phyloP scores from a whole-genome alignment of 2,797 vertebrate genomes.

The Danio choprae region DNA sequence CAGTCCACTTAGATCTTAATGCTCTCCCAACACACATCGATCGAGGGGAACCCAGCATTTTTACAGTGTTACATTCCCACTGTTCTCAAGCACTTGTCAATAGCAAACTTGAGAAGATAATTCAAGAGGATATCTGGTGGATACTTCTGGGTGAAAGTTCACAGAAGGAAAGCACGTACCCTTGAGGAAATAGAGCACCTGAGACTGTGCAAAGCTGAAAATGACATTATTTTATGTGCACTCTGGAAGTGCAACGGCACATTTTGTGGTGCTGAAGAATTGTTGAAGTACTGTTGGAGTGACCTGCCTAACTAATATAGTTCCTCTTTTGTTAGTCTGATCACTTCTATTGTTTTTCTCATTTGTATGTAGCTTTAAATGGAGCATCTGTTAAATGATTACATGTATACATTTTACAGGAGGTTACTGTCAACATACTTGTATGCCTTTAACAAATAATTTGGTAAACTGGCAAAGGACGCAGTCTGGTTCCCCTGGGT shows the following conservation, averaged over 20 bases:
- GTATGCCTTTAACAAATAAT: slow-evolving; percentile 10
- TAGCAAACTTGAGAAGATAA: slow-evolving; percentile 13
- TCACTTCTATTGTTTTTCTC: too few relatives aligned
- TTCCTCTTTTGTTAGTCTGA: too few relatives aligned
- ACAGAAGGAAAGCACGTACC: slow-evolving; percentile 6
- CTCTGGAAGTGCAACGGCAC: too few relatives aligned
- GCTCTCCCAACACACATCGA: too few relatives aligned
- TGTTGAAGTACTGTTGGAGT: too few relatives aligned
- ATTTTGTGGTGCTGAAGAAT: too few relatives aligned
- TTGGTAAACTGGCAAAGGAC: background rate
- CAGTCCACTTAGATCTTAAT: too few relatives aligned
- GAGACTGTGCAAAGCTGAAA: background rate
- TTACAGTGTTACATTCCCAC: background rate
- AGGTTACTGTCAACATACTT: background rate
- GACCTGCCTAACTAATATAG: too few relatives aligned
- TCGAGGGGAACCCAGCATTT: too few relatives aligned
- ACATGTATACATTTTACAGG: background rate
- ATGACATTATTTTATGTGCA: too few relatives aligned
- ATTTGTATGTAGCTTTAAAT: too few relatives aligned
- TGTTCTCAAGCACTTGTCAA: background rate
- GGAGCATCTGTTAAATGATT: too few relatives aligned
- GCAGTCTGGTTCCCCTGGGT: background rate
- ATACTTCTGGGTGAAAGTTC: slow-evolving; percentile 50
- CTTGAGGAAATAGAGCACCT: background rate
- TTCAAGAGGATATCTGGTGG: slow-evolving; percentile 23